phyloP scores from a whole-genome alignment of 2,797 vertebrate species.

The Poecilia picta region DNA sequence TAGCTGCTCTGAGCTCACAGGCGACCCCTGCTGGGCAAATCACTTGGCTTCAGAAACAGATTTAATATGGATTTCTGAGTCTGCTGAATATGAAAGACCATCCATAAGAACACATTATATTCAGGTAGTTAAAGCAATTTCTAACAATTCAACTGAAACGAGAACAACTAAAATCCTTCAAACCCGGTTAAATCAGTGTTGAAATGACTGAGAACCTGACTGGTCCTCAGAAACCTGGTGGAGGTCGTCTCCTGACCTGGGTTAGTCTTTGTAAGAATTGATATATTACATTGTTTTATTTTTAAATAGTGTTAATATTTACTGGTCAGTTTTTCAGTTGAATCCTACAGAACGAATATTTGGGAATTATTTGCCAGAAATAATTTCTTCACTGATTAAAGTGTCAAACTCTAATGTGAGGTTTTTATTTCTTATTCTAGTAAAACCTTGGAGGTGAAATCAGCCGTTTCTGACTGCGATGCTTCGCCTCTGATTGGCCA shows the following conservation, averaged over 20 bases:
- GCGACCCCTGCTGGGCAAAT: neutral
- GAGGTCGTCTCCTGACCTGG: neutral
- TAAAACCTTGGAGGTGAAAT: neutral
- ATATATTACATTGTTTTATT: too few relatives aligned
- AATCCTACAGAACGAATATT: neutral
- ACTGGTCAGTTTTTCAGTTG: neutral
- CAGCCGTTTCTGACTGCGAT: neutral
- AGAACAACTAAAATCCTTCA: neutral
- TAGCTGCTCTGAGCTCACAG: neutral
- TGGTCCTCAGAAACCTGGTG: neutral
- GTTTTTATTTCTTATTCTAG: too few relatives aligned
- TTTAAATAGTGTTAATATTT: neutral
- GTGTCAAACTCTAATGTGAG: too few relatives aligned
- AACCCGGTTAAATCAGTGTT: neutral
- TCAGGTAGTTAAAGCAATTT: neutral
- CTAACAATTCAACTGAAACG: neutral
- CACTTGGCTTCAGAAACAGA: neutral
- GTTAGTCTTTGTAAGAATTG: neutral
- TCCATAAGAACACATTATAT: neutral
- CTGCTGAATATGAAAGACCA: neutral
- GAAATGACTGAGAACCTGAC: neutral
- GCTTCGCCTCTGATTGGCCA: neutral
- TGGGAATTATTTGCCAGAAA: neutral
- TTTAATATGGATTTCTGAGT: neutral
- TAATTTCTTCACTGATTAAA: too few relatives aligned